These are phyloP conservation scores for Neodontobutis hainanensis DNA, from an alignment of 2,113 vertebrate species.

Conservation along the genomic window DNA sequence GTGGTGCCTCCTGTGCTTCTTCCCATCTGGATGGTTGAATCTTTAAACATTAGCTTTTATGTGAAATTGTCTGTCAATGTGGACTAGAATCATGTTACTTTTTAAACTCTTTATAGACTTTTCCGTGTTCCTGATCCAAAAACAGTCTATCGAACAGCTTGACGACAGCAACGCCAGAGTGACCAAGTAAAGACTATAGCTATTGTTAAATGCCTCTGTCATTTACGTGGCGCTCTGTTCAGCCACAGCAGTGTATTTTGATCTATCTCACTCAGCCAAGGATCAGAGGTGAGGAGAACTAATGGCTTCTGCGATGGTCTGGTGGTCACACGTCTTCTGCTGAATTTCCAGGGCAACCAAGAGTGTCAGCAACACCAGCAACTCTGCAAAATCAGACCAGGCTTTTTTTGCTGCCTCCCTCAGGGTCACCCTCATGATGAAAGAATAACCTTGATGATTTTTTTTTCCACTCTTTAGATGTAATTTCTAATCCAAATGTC, in stretches of 20 bases:
- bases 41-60: not conserved
- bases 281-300: not conserved
- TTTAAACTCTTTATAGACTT: not conserved
- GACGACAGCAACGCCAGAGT: not conserved
- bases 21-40: not conserved
- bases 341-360: not conserved
- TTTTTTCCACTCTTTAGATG: not conserved
- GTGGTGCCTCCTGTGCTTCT: not conserved
- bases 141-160: not conserved
- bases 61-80: not conserved
- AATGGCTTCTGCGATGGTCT: not conserved
- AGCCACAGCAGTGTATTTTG: too few species aligned
- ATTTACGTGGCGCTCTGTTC: not conserved
- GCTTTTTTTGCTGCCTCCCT: not conserved
- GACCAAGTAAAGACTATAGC: not conserved
- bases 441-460: not conserved
- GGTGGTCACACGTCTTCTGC: not conserved
- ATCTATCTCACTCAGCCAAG: too few species aligned
- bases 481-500: not conserved
- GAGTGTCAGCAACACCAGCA: not conserved
- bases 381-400: not conserved
- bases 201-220: not conserved
- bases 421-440: not conserved
- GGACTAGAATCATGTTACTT: not conserved
- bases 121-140: not conserved